Conservation (phyloP, 2,797 vertebrate species). For the Choloepus didactylus region DNA sequence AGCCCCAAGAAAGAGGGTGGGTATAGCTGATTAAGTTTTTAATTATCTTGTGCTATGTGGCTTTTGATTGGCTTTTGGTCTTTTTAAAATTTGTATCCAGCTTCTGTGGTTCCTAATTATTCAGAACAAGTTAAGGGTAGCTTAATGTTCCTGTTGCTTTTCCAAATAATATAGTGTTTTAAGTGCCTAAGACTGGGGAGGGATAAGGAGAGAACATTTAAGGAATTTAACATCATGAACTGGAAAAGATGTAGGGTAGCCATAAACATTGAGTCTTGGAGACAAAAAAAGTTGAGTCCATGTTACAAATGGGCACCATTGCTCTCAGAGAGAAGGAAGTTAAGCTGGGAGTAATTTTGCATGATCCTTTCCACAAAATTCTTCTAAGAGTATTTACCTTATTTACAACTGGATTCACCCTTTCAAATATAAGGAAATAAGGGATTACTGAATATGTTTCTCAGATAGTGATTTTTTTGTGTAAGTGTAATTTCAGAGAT, state of each 20-base stretch:
- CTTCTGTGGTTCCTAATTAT: constrained; percentile 18
- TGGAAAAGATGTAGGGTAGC: background rate
- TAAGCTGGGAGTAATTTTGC: background rate
- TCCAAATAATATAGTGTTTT: background rate
- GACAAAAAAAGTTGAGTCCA: background rate
- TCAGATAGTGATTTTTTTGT: background rate
- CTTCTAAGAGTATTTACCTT: constrained; percentile 24
- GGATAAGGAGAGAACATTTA: background rate
- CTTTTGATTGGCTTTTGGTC: background rate
- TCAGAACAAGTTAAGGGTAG: constrained; percentile 34
- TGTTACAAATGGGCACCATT: background rate
- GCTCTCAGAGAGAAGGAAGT: background rate
- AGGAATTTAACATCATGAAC: background rate
- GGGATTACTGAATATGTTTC: background rate
- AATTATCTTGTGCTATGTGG: background rate
- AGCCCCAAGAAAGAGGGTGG: too few relatives aligned
- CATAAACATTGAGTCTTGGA: background rate
- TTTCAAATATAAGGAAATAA: constrained; percentile 1
- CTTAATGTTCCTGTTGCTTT: background rate
- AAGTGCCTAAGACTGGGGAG: background rate
- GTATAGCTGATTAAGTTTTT: background rate
- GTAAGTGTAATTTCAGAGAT: constrained; percentile 78
- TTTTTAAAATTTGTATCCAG: constrained; percentile 36
- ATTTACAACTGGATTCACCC: constrained; percentile 10
- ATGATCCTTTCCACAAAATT: constrained; percentile 14